Percentiles rank a stretch among this genome's conserved stretches.
Evolutionary conservation across 1,140 invertebrate genomes (phyloP).

Genomic region (Hycleus phaleratus): DNA sequence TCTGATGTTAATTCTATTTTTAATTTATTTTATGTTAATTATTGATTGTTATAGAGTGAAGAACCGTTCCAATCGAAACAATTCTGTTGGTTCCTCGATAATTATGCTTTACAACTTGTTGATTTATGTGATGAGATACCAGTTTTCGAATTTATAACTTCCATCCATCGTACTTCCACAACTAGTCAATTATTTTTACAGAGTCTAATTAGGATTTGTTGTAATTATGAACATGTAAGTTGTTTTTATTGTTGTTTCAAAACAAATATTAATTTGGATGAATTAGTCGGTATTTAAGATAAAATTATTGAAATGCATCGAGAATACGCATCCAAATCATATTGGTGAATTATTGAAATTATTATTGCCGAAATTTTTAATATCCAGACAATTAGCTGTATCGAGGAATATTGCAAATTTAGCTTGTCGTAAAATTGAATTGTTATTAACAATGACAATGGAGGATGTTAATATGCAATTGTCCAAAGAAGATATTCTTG

Average conservation of each 20-base stretch:
- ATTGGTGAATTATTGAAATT: slow-evolving; percentile 55
- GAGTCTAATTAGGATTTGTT: slow-evolving; percentile 54
- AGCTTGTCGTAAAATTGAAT: slow-evolving; percentile 54
- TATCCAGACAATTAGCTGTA: slow-evolving; percentile 51
- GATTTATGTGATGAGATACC: slow-evolving; percentile 53
- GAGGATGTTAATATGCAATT: slow-evolving; percentile 50
- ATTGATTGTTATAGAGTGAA: slow-evolving; percentile 45
- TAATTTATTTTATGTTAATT: background rate
- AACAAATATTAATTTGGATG: background rate
- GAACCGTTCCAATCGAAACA: slow-evolving; percentile 64
- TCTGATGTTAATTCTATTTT: slow-evolving; percentile 32
- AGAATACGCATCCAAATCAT: slow-evolving; percentile 59
- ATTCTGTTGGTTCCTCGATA: slow-evolving; percentile 68
- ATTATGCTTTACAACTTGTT: slow-evolving; percentile 62
- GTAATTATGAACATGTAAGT: slow-evolving; percentile 28
- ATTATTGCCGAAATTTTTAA: slow-evolving; percentile 53
- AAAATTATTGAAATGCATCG: slow-evolving; percentile 52
- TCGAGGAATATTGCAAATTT: slow-evolving; percentile 53
- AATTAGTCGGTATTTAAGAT: slow-evolving; percentile 47
- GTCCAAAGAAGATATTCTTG: slow-evolving; percentile 49
- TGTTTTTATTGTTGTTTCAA: background rate
- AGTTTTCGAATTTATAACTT: slow-evolving; percentile 54
- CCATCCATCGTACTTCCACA: slow-evolving; percentile 55
- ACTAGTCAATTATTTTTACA: slow-evolving; percentile 66
- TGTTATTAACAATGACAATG: slow-evolving; percentile 49